Evolutionary conservation across 2,888 invertebrate species (phyloP), one percentile per base, ranked within the genome.

Genomic region (Omphaloscelis lunosa): DNA sequence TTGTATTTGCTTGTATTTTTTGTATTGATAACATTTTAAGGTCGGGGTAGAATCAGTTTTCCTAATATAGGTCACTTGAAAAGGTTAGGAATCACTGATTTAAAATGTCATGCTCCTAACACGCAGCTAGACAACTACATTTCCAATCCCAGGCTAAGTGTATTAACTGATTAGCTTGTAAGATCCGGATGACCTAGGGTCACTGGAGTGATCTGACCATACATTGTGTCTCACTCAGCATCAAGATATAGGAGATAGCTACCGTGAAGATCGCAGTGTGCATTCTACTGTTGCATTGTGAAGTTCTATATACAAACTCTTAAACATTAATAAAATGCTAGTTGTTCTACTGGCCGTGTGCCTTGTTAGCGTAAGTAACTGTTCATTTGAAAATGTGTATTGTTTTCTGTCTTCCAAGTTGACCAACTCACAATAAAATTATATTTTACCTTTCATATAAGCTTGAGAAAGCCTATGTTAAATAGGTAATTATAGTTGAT

Each of bases 261-360:
- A 82, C 66, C 53, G 62, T 65, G 29, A 45, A 66, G 67, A 59
- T 68, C 78, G 89, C 90, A 94, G 93, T 94, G 69, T 72, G 86
- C 79, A 80, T 70, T 82, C 80, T 79, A 80, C 80, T 74, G 67
- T 86, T 80, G 87, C 80, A 58, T 82, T 75, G 90, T 79, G 72
- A 90, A 83, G 91, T 92, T 89, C 91, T 77, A 0, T 58, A 45
- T 39, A 67, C n/a, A 75, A 80, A 56, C 39, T 59, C 66, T 70
- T 75, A 86, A 94, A 89, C 51, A 95, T 95, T 95, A 94, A 95
- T 88, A 95, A 95, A 82, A 80, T 91, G 6, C 79, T 95, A 20
- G 88, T 95, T 65, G 82, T 95, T 5, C 75, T 95, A 59, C 75
- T 96, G 90, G 94, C 93, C 66, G 87, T 95, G 59, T 95, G 95